phyloP scores from a whole-genome alignment of 2,797 vertebrate genomes.

The Parauchenoglanis punctatus region DNA sequence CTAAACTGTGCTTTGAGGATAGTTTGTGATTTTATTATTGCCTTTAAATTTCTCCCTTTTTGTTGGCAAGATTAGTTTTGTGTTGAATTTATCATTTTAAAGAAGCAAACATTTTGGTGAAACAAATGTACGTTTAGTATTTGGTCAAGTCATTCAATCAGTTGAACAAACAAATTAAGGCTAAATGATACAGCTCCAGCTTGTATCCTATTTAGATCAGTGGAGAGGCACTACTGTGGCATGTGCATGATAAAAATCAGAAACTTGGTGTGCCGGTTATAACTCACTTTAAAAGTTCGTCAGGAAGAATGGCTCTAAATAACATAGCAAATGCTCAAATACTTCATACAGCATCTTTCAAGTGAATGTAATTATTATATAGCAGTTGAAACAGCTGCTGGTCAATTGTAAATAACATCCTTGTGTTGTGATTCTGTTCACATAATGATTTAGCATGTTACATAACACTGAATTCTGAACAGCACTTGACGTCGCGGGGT shows the following conservation, averaged over 20 bases:
- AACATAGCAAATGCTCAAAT: neutral
- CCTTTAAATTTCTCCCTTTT: too few relatives aligned
- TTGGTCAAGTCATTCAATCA: neutral
- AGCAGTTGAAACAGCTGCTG: neutral
- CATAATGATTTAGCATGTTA: neutral
- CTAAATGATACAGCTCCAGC: neutral
- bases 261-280: neutral
- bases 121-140: neutral
- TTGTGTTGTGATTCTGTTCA: neutral
- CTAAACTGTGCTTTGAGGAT: neutral
- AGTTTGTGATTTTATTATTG: neutral
- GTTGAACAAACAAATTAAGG: neutral
- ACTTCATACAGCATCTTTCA: neutral
- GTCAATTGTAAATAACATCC: neutral
- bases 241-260: neutral
- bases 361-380: neutral
- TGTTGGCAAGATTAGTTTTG: neutral
- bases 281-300: neutral
- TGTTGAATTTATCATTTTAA: neutral
- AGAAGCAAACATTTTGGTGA: neutral
- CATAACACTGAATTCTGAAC: neutral
- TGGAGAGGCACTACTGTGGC: neutral
- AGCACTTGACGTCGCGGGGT: neutral
- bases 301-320: neutral
- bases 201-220: neutral